Evolutionary conservation across 2,113 vertebrate species (phyloP).

Genomic region (Pantherophis guttatus): DNA sequence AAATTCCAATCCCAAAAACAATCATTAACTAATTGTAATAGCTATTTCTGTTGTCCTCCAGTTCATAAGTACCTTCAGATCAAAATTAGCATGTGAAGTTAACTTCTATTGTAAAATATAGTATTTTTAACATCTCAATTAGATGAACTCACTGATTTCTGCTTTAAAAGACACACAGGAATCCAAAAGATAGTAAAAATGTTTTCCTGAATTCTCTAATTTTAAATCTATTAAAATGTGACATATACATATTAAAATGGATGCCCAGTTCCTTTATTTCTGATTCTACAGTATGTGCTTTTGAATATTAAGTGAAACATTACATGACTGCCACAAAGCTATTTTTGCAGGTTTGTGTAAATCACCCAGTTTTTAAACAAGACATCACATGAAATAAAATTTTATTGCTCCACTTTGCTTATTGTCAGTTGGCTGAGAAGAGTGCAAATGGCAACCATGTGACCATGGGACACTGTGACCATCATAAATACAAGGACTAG

Average conservation of each 20-base stretch:
- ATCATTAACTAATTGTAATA: neutral
- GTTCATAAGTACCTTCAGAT: neutral
- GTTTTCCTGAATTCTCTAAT: neutral
- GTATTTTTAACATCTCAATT: neutral
- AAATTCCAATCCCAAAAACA: neutral
- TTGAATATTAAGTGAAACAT: neutral
- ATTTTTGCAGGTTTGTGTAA: neutral
- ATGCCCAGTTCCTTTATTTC: neutral
- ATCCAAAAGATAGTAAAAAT: neutral
- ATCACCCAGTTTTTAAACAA: neutral
- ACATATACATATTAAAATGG: neutral
- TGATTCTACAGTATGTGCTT: neutral
- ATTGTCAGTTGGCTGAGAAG: neutral
- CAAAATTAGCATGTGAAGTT: neutral
- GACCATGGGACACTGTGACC: neutral
- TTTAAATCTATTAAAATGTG: neutral
- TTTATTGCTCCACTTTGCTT: neutral
- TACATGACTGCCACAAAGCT: neutral
- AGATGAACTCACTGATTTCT: neutral
- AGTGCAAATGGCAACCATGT: neutral
- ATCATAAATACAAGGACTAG: neutral
- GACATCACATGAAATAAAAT: neutral
- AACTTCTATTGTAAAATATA: neutral
- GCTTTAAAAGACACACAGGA: neutral
- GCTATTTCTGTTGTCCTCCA: neutral